Evolutionary conservation across 2,888 invertebrate species (phyloP).

Genomic region (Slavum lentiscoides): DNA sequence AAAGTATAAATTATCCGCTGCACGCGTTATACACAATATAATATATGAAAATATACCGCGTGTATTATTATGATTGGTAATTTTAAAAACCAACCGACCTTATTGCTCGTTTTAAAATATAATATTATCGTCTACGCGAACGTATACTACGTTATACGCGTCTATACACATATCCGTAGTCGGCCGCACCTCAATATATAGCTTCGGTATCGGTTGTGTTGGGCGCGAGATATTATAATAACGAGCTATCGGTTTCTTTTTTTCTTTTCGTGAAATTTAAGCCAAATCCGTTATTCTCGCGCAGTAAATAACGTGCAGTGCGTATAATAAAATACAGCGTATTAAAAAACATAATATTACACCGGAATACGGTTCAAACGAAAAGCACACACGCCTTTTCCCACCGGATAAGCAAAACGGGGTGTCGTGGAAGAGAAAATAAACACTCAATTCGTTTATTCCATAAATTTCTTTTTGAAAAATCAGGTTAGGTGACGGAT

Average conservation of each 20-base stretch:
- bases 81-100: slow-evolving; percentile 11
- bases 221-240: background rate
- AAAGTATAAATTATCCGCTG: slow-evolving; percentile 4
- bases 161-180: background rate
- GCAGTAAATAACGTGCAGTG: background rate
- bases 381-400: too few species aligned
- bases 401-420: too few species aligned
- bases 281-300: background rate
- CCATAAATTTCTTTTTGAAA: too few species aligned
- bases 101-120: slow-evolving; percentile 4
- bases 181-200: background rate
- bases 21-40: background rate
- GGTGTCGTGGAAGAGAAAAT: too few species aligned
- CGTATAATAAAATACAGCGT: too few species aligned
- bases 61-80: slow-evolving; percentile 2
- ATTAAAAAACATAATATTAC: too few species aligned
- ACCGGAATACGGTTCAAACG: too few species aligned
- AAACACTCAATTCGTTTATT: too few species aligned
- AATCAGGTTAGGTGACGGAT: too few species aligned
- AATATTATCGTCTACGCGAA: background rate
- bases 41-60: background rate
- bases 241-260: background rate
- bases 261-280: background rate
- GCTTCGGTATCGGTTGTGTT: background rate
- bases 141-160: background rate